A percentile compares a stretch with the other conserved stretches of the same genome.
phyloP scores from a whole-genome alignment of 2,888 invertebrate genomes.

The Melinopterus prodromus region DNA sequence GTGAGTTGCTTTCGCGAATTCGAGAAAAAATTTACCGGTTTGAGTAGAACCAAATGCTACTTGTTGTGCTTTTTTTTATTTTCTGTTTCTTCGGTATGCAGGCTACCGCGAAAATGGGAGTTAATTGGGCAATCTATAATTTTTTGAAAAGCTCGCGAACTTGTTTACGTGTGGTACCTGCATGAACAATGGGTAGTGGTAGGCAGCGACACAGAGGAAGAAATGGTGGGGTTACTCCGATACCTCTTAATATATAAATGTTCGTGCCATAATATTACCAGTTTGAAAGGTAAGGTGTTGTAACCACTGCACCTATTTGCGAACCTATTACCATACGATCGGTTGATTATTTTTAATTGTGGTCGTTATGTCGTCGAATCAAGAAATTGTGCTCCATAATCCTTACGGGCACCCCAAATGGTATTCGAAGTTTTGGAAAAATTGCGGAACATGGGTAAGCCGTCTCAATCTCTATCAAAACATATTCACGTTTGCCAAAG shows the following conservation, averaged over 20 bases:
- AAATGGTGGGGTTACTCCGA: conserved; percentile 17
- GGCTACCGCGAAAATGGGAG: conserved; percentile 6
- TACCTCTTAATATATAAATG: conserved; percentile 19
- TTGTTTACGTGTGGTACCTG: conserved; percentile 11
- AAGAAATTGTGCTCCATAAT: background rate
- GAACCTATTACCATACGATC: conserved; percentile 4
- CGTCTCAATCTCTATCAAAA: conserved; percentile 5
- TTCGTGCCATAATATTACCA: conserved; percentile 14
- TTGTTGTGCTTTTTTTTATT: background rate
- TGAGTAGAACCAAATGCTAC: background rate
- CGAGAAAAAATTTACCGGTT: conserved; percentile 15
- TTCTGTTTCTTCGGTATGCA: background rate
- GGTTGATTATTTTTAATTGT: background rate
- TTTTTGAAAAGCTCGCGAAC: conserved; percentile 16
- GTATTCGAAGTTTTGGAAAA: background rate
- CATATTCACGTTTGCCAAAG: background rate
- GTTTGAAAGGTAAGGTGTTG: conserved; percentile 24
- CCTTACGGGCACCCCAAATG: background rate
- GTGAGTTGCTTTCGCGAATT: background rate
- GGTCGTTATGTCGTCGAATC: background rate
- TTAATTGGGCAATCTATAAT: background rate
- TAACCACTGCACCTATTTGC: conserved; percentile 4
- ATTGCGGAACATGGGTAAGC: conserved; percentile 16
- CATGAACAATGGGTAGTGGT: conserved; percentile 11
- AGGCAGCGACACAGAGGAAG: background rate